Base-by-base conservation (phyloP, 2,113 vertebrate genomes). In the Anarhynchus alexandrinus region DNA sequence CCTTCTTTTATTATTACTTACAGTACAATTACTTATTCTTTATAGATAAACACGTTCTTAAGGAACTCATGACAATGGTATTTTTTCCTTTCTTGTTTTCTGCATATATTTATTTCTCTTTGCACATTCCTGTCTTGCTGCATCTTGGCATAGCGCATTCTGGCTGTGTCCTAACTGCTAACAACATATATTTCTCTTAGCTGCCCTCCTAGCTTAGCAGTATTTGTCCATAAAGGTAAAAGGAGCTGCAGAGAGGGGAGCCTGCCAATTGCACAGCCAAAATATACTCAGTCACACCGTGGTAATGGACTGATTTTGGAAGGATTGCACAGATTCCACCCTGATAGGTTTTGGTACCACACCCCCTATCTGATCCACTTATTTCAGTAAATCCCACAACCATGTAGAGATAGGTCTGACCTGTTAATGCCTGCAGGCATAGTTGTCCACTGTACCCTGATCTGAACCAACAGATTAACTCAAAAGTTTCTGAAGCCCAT, bases 391-490 rank as follows among this genome's bases (percentile, higher is more conserved):
- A 72, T 85, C 43, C 66, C 57, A 80, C 49, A 94, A 26, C 45
- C 40, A 47, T n/a, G 9, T 51, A 76, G 79, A 93, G 57, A 76
- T 87, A 65, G 13, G 36, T 84, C 61, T 89, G 73, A 79, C 73
- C 54, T 87, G 19, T 65, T 79, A 84, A 65, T 72, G 65, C 73
- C 91, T 87, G 73, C 11, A 71, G 65, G 65, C 57, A 45, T 6
- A 29, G 73, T 76, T 93, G 70, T 78, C 77, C 70, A 34, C 47
- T 94, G 54, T 92, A 54, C 54, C 54, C 36, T 67, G n/a, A 83
- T 91, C n/a, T 94, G 81, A 96, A 87, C 36, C 43, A 92, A 76
- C 69, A 91, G 57, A 86, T 87, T 61, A 81, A 93, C 34, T 79
- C 26, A 11, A 36, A 73, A 86, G 11, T 93, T 96, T 96, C 93